Percentiles rank a stretch among this genome's conserved stretches.
phyloP scores from a whole-genome alignment of 2,113 vertebrate genomes.

The Dicerorhinus sumatrensis region DNA sequence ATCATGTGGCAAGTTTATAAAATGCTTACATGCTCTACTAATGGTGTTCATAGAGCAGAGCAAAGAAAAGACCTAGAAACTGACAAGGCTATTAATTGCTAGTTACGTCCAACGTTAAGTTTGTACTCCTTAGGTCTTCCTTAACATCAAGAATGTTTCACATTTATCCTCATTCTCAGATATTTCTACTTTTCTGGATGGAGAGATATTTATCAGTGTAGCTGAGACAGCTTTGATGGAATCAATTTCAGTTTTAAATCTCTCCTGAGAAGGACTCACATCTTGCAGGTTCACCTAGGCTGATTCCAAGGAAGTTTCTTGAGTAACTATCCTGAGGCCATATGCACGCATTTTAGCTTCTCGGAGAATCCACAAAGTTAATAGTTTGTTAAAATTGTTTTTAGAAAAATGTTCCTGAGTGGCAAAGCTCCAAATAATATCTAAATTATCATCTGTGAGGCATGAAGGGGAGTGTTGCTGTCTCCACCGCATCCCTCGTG shows the following conservation, averaged over 20 bases:
- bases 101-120: not conserved
- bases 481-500: not conserved
- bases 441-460: constrained; percentile 15
- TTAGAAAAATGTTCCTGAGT: constrained; percentile 30
- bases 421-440: not conserved
- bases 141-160: constrained; percentile 45
- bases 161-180: constrained; percentile 52
- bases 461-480: not conserved
- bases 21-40: constrained; percentile 1
- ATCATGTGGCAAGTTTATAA: not conserved
- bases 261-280: constrained; percentile 33
- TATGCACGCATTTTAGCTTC: constrained; percentile 11
- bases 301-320: constrained; percentile 18
- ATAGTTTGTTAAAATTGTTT: constrained; percentile 43
- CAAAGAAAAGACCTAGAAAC: not conserved
- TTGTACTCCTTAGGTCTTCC: not conserved
- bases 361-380: constrained; percentile 61
- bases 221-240: constrained; percentile 43
- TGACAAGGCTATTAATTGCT: constrained; percentile 42
- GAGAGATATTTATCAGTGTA: not conserved
- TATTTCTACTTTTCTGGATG: constrained; percentile 7
- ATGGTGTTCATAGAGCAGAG: not conserved
- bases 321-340: not conserved
- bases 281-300: constrained; percentile 39
- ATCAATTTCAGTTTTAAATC: constrained; percentile 58